Conservation (phyloP, 2,888 invertebrate genomes). For the Drosophila trichaetosa region DNA sequence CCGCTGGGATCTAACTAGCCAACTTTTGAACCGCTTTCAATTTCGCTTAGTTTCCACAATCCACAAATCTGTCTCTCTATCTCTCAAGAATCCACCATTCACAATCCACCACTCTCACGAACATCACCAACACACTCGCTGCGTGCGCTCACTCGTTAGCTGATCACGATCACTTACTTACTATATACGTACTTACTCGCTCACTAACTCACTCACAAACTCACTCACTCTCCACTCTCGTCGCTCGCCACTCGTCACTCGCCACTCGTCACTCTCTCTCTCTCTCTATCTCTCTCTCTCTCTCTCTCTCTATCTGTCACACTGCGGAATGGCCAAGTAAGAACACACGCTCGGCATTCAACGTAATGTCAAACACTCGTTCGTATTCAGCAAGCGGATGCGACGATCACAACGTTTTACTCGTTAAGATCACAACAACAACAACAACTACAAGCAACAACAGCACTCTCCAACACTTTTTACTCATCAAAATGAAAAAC, state of each 20-base stretch:
- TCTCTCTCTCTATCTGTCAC: constrained; percentile 16
- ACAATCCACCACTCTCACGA: constrained; percentile 26
- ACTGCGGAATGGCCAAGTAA: constrained; percentile 55
- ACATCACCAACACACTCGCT: constrained; percentile 44
- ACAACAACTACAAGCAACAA: constrained; percentile 35
- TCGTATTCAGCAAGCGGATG: constrained; percentile 36
- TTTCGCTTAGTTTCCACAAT: constrained; percentile 27
- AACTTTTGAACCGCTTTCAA: constrained; percentile 29
- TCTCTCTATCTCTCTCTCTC: constrained; percentile 5
- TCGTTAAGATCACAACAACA: constrained; percentile 47
- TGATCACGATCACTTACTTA: constrained; percentile 50
- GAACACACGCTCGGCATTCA: constrained; percentile 41
- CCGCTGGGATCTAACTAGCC: not conserved
- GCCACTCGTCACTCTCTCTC: constrained; percentile 12
- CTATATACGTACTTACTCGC: constrained; percentile 33
- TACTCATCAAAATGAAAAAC: constrained; percentile 26
- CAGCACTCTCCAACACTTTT: constrained; percentile 40
- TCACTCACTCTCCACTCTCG: constrained; percentile 32
- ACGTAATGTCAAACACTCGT: constrained; percentile 28
- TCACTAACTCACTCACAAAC: constrained; percentile 31
- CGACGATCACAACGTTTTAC: constrained; percentile 36
- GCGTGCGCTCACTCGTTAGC: constrained; percentile 63
- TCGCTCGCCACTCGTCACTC: constrained; percentile 31
- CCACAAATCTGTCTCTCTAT: constrained; percentile 11
- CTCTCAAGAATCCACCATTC: constrained; percentile 19